Conservation (phyloP, 2,888 invertebrate genomes). For the Scrobipalpa atriplicella region DNA sequence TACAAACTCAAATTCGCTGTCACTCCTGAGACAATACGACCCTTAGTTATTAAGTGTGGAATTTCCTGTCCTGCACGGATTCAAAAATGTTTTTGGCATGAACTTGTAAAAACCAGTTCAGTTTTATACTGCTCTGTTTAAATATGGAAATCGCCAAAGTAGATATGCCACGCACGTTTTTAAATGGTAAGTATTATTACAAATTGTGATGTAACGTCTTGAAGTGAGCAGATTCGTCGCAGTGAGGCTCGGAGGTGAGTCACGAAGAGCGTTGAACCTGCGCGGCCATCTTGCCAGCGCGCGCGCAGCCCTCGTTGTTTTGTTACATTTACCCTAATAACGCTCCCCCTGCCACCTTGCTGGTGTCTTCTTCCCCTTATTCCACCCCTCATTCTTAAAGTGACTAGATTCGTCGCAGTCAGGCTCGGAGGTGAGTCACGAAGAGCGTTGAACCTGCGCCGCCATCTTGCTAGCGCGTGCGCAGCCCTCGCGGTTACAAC, state of each 20-base stretch:
- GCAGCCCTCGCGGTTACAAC: constrained; percentile 25
- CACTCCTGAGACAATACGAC: no score
- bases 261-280: constrained; percentile 70
- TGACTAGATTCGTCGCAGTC: constrained; percentile 55
- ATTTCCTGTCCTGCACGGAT: constrained; percentile 14
- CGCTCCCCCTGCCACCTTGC: not conserved
- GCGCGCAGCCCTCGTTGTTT: constrained; percentile 33
- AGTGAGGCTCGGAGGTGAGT: constrained; percentile 63
- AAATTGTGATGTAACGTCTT: constrained; percentile 25
- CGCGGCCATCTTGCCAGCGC: constrained; percentile 52
- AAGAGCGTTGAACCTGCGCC: constrained; percentile 63
- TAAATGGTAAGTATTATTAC: constrained; percentile 20
- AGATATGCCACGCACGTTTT: constrained; percentile 13
- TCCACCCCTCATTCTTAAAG: not conserved
- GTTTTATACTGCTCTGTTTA: not conserved
- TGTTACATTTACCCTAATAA: constrained; percentile 23
- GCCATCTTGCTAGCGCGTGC: constrained; percentile 52
- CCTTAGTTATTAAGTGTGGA: constrained; percentile 1
- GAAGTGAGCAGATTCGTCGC: constrained; percentile 49
- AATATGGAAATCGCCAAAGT: not conserved
- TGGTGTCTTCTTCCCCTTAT: not conserved
- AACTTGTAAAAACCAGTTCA: constrained; percentile 13
- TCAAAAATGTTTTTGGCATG: not conserved
- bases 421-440: constrained; percentile 64
- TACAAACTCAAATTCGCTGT: no score